Evolutionary conservation across 2,113 vertebrate genomes (phyloP).

Genomic region (Lamprotornis superbus): DNA sequence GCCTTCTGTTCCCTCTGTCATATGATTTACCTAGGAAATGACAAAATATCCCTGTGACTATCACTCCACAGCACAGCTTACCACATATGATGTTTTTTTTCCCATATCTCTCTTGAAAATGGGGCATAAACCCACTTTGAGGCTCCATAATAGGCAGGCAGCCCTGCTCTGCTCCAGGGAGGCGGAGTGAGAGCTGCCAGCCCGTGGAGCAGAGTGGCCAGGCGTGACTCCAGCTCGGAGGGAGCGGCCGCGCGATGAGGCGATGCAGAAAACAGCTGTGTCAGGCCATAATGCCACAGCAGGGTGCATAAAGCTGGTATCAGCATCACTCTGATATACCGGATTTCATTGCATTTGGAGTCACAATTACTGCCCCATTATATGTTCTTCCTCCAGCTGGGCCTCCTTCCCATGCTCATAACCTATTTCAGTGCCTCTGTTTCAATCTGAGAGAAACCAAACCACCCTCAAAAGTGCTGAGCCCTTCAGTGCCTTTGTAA

Average conservation of each 20-base stretch:
- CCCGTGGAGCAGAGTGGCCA: background rate
- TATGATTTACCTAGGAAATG: background rate
- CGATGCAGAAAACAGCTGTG: background rate
- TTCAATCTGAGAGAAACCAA: background rate
- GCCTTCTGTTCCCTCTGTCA: background rate
- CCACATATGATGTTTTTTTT: background rate
- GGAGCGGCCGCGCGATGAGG: fast-evolving
- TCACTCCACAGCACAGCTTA: background rate
- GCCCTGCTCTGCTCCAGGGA: background rate
- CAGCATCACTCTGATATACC: background rate
- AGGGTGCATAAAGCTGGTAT: background rate
- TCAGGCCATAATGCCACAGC: background rate
- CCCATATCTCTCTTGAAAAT: background rate
- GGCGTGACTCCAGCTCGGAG: background rate
- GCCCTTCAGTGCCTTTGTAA: background rate
- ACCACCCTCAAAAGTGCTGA: background rate
- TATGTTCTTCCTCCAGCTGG: background rate
- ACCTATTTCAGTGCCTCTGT: background rate
- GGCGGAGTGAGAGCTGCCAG: background rate
- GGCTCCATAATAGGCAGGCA: background rate
- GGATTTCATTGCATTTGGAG: background rate
- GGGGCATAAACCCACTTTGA: background rate
- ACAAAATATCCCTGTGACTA: background rate
- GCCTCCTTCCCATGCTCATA: background rate
- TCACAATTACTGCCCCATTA: background rate